These are phyloP conservation scores for Dryas iulia DNA, from an alignment of 1,140 invertebrate genomes.

Conservation along the genomic window DNA sequence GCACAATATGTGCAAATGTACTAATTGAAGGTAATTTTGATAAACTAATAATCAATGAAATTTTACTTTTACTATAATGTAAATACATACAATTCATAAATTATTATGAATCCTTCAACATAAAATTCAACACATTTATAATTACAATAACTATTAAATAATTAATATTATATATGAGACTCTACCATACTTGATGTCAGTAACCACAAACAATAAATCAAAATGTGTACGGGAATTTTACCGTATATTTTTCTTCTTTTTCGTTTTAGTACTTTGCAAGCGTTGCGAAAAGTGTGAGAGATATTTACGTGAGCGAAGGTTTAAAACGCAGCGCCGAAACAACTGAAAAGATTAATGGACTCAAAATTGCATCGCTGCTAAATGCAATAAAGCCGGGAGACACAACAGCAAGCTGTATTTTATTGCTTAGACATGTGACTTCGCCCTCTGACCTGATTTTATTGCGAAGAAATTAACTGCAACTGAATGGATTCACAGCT, in stretches of 20 bases:
- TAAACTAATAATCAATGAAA: too few relatives aligned
- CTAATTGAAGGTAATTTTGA: too few relatives aligned
- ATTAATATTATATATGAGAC: background rate
- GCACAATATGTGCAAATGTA: too few relatives aligned
- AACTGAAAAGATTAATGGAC: constrained; percentile 72
- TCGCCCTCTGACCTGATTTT: constrained; percentile 36
- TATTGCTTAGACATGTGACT: constrained; percentile 54
- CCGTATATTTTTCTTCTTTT: too few relatives aligned
- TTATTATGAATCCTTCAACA: too few relatives aligned
- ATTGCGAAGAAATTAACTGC: constrained; percentile 45
- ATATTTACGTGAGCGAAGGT: constrained; percentile 38
- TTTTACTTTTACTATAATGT: too few relatives aligned
- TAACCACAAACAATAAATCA: background rate
- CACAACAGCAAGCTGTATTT: constrained; percentile 49
- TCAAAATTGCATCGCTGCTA: constrained; percentile 69
- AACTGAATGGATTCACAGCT: constrained; percentile 33
- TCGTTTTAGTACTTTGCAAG: too few relatives aligned
- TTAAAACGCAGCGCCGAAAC: constrained; percentile 53
- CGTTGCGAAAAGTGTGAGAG: background rate
- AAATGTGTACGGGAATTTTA: background rate
- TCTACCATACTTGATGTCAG: background rate
- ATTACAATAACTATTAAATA: too few relatives aligned
- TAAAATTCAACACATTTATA: too few relatives aligned
- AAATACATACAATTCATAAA: too few relatives aligned
- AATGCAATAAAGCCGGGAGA: constrained; percentile 65